Evolutionary conservation across 2,888 invertebrate genomes (phyloP).

Genomic region (Ceraclea dissimilis): DNA sequence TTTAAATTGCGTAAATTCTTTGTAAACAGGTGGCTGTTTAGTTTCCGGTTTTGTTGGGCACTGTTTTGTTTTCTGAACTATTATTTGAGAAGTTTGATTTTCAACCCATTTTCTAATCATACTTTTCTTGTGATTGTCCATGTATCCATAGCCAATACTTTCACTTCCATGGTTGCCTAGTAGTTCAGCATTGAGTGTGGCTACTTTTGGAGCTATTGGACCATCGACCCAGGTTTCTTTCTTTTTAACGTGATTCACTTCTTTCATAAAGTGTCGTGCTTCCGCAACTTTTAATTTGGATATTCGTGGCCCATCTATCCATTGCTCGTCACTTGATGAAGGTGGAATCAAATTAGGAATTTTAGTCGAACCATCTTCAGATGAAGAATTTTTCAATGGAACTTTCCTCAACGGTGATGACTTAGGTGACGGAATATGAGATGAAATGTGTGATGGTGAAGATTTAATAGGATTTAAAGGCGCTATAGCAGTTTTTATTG

Average conservation of each 20-base stretch:
- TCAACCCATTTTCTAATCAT: conserved; percentile 94
- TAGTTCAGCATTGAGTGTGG: conserved; percentile 47
- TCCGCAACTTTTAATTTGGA: conserved; percentile 76
- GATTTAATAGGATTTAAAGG: conserved; percentile 41
- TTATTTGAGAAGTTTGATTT: conserved; percentile 76
- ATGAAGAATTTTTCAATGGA: conserved; percentile 34
- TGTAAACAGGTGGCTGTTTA: conserved; percentile 41
- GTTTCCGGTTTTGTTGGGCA: conserved; percentile 43
- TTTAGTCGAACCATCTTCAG: conserved; percentile 37
- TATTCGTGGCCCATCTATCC: conserved; percentile 94
- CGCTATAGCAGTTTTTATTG: conserved; percentile 37
- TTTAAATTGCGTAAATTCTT: conserved; percentile 58
- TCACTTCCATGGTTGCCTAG: conserved; percentile 44
- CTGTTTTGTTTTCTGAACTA: conserved; percentile 52
- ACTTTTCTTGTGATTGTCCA: conserved; percentile 87
- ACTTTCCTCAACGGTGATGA: conserved; percentile 49
- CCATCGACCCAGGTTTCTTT: conserved; percentile 95
- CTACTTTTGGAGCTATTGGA: conserved; percentile 58
- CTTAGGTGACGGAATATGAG: conserved; percentile 42
- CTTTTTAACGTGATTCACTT: conserved; percentile 67
- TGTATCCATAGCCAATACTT: conserved; percentile 70
- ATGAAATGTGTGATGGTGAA: conserved; percentile 44
- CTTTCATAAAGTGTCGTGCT: conserved; percentile 71
- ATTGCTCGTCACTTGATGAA: conserved; percentile 76
- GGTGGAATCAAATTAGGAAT: conserved; percentile 24